phyloP scores from a whole-genome alignment of 1,140 invertebrate genomes.

The Ceratosolen solmsi region DNA sequence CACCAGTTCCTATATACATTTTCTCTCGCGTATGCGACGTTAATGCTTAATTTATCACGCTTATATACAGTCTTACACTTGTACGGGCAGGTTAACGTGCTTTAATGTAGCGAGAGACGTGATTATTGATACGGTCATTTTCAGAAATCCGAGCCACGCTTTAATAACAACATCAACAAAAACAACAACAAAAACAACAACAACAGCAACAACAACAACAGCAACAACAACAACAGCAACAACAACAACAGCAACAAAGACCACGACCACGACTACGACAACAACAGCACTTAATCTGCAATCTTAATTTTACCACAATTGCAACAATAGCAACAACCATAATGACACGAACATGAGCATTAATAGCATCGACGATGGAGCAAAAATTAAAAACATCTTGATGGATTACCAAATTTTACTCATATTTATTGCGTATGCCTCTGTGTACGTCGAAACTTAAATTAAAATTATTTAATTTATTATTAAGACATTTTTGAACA shows the following conservation, averaged over 20 bases:
- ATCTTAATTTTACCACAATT: too few species aligned
- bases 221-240: background rate
- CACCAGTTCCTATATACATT: conserved; percentile 7
- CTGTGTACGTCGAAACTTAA: too few species aligned
- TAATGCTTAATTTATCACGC: conserved; percentile 42
- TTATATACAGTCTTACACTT: conserved; percentile 8
- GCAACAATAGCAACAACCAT: too few species aligned
- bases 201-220: background rate
- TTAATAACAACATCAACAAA: background rate
- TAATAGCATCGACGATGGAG: too few species aligned
- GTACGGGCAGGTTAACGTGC: background rate
- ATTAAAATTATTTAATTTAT: too few species aligned
- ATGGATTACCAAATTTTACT: too few species aligned
- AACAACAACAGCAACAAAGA: background rate
- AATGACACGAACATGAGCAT: too few species aligned
- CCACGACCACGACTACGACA: too few species aligned
- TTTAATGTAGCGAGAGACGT: conserved; percentile 10
- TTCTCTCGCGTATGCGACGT: conserved; percentile 5
- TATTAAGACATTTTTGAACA: too few species aligned
- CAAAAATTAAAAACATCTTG: too few species aligned
- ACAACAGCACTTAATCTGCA: too few species aligned
- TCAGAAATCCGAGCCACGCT: background rate
- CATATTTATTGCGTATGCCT: too few species aligned
- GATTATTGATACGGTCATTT: conserved; percentile 11
- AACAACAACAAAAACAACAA: background rate